Evolutionary conservation across 2,888 invertebrate species (phyloP), one percentile per base, ranked within the genome.

Genomic region (Achlya flavicornis): DNA sequence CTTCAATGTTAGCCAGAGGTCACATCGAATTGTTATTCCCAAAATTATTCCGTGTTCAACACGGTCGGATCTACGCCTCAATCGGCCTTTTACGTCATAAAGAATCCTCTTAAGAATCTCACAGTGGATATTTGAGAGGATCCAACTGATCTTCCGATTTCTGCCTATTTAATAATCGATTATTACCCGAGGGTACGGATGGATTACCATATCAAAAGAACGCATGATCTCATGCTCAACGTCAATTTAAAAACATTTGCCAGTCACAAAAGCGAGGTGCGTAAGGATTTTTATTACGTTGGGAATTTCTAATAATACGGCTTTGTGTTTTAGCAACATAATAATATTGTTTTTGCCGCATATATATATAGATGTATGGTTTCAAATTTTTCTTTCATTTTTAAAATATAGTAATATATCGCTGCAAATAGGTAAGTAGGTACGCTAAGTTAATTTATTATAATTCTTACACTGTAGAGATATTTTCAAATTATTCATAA

Each of bases 191-290:
- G 86, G 89, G 86, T 81, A 80, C 76, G 83, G 77, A 74, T 77
- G 84, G 84, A 92, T 92, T 92, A 92, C 89, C 92, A 92, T 92
- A 91, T 92, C 92, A 92, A 92, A 89, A 90, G 91, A 88, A 88
- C 85, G 84, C 83, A 84, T 87, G 87, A 89, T 88, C 87, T 86
- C 85, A 82, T 86, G 87, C 84, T 85, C 85, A 74, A 80, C 86
- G 82, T 87, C 88, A 90, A 90, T 89, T 90, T 90, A 76, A 83
- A 88, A 89, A 86, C 87, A 88, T 89, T 88, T 76, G 75, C 78
- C 81, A 60, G 41, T 60, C 60, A 60, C 80, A 84, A 83, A 84
- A 79, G 80, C 81, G 79, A 73, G 69, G 76, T 73, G 77, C 79
- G 81, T 79, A 77, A 80, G 78, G 75, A 76, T 74, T 79, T 80